Conservation (phyloP, 2,113 vertebrate species). For the Setophaga coronata region DNA sequence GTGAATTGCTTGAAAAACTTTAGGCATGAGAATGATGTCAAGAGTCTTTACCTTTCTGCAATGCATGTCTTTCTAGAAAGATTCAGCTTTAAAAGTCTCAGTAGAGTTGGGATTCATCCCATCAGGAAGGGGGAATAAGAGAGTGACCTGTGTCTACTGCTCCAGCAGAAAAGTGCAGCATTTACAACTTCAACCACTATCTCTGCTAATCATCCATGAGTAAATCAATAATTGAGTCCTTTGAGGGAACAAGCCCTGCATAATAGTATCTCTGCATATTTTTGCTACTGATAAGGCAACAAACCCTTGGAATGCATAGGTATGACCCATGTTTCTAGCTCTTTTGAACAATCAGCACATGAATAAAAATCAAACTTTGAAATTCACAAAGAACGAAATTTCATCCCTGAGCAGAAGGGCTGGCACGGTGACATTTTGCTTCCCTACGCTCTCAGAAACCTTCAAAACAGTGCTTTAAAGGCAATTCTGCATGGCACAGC, state of each 20-base stretch:
- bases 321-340: not conserved
- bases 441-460: not conserved
- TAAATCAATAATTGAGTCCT: not conserved
- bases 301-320: not conserved
- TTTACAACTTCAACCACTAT: not conserved
- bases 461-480: not conserved
- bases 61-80: not conserved
- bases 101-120: not conserved
- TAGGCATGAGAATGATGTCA: not conserved
- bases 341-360: not conserved
- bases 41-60: not conserved
- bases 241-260: not conserved
- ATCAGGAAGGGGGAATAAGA: not conserved
- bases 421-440: not conserved
- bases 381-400: not conserved
- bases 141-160: not conserved
- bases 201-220: not conserved
- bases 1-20: not conserved
- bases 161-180: not conserved
- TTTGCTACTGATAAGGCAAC: not conserved
- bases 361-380: conserved; percentile 21
- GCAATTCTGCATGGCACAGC: not conserved
- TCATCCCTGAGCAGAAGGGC: not conserved
- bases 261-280: not conserved
- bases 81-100: not conserved